Conservation (phyloP, 2,113 vertebrate genomes). For the Varanus salvator region DNA sequence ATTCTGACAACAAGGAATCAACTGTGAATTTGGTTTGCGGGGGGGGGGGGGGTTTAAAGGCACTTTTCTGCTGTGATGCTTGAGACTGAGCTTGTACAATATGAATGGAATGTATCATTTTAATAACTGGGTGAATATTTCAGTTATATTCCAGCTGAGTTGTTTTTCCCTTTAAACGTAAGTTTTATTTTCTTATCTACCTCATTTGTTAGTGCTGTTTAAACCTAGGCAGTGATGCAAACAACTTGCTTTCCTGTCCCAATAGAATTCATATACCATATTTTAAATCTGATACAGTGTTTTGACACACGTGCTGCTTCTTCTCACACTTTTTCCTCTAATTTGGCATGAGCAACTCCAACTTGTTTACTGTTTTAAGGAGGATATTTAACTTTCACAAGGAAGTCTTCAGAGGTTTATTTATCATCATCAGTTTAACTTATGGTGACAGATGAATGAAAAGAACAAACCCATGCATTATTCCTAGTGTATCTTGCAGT, state of each 20-base stretch:
- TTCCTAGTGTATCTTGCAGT: not conserved
- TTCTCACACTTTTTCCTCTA: slow-evolving; percentile 21
- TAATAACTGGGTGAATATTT: slow-evolving; percentile 42
- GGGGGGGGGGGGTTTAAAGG: slow-evolving; percentile 55
- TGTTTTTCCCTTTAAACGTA: slow-evolving; percentile 4
- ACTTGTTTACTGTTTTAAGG: slow-evolving; percentile 14
- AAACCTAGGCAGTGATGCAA: slow-evolving; percentile 27
- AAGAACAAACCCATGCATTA: slow-evolving; percentile 16
- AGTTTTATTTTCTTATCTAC: slow-evolving; percentile 38
- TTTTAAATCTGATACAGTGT: slow-evolving; percentile 18
- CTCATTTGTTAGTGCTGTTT: slow-evolving; percentile 47
- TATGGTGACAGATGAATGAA: slow-evolving; percentile 1
- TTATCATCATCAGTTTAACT: not conserved
- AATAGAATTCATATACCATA: slow-evolving; percentile 11
- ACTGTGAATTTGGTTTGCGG: slow-evolving; percentile 60
- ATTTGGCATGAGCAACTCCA: slow-evolving; percentile 42
- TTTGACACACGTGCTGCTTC: not conserved
- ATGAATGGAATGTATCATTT: slow-evolving; percentile 64
- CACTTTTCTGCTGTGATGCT: slow-evolving; percentile 54
- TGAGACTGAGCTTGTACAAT: slow-evolving; percentile 23
- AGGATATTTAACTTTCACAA: slow-evolving; percentile 27
- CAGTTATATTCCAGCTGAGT: slow-evolving; percentile 20
- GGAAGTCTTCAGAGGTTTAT: slow-evolving; percentile 19
- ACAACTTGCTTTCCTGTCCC: slow-evolving; percentile 22
- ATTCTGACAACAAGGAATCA: slow-evolving; percentile 59